A percentile compares a stretch with the other conserved stretches of the same genome.
phyloP scores from a whole-genome alignment of 2,797 vertebrate genomes.

The Takifugu ocellatus region DNA sequence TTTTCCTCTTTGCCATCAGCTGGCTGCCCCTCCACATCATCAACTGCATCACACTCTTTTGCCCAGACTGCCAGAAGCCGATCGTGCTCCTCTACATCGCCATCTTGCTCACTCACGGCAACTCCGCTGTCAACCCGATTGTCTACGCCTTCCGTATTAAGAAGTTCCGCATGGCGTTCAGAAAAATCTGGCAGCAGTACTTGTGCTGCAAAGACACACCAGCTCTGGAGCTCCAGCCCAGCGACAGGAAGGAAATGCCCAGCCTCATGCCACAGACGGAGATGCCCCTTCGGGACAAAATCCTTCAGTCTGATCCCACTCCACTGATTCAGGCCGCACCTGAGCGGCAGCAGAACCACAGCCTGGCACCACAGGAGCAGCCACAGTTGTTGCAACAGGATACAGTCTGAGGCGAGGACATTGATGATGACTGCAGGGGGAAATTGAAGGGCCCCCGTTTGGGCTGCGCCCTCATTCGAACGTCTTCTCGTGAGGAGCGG shows the following conservation, averaged over 20 bases:
- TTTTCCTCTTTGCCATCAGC: conserved; percentile 90
- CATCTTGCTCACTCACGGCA: conserved; percentile 94
- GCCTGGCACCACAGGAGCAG: conserved; percentile 13
- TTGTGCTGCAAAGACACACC: conserved; percentile 83
- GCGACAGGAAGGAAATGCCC: conserved; percentile 67
- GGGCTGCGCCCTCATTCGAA: conserved; percentile 31
- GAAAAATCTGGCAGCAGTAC: conserved; percentile 91
- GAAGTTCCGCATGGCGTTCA: conserved; percentile 91
- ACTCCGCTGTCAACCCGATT: conserved; percentile 97
- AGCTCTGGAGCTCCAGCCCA: conserved; percentile 59
- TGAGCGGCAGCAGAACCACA: conserved; percentile 38
- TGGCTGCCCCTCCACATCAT: conserved; percentile 96
- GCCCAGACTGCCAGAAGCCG: conserved; percentile 77
- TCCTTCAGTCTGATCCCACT: conserved; percentile 18
- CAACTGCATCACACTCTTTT: conserved; percentile 95
- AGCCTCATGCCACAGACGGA: conserved; percentile 29
- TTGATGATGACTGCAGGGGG: conserved; percentile 8
- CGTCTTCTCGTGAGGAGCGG: conserved; percentile 16
- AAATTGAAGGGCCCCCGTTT: conserved; percentile 14
- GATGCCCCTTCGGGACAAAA: conserved; percentile 19
- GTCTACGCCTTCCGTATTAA: conserved; percentile 95
- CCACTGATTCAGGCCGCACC: conserved; percentile 12
- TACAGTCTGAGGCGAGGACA: conserved; percentile 28
- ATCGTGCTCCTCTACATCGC: conserved; percentile 83
- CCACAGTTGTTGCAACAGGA: conserved; percentile 51